These are phyloP conservation scores for Andrena trimmerana DNA, from an alignment of 2,888 invertebrate species.

Conservation along the genomic window DNA sequence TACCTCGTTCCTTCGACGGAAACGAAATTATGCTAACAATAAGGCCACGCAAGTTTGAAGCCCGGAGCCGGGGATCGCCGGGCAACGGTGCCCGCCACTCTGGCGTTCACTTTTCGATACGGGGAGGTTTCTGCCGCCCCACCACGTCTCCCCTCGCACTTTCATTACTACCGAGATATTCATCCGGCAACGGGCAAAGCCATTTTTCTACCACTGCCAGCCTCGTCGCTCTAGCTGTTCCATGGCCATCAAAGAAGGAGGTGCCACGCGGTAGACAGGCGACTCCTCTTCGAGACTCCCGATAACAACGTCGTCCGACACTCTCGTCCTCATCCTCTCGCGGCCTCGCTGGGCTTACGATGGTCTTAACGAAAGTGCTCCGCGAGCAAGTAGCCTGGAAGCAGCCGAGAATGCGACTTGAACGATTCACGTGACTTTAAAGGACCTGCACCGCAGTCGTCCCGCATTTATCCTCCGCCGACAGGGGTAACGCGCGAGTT, in stretches of 20 bases:
- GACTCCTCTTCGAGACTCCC: background rate
- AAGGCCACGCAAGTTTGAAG: background rate
- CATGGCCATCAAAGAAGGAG: conserved; percentile 67
- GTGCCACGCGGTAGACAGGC: conserved; percentile 35
- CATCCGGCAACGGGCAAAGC: conserved; percentile 70
- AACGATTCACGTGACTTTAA: conserved; percentile 42
- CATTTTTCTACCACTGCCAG: conserved; percentile 78
- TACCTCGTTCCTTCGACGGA: background rate
- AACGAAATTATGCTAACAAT: conserved; percentile 30
- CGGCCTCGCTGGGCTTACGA: conserved; percentile 36
- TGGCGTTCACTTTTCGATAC: conserved; percentile 72
- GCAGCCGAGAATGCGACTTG: conserved; percentile 12
- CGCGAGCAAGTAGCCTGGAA: conserved; percentile 13
- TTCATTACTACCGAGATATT: conserved; percentile 64
- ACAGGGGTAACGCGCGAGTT: background rate
- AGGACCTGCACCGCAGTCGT: background rate
- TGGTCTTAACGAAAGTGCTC: conserved; percentile 6
- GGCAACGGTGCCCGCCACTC: conserved; percentile 17
- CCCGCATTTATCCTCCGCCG: too few species aligned
- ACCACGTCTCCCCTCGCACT: conserved; percentile 60
- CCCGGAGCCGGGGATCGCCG: background rate
- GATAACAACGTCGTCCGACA: background rate
- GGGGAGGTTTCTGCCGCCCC: conserved; percentile 70
- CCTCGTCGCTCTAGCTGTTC: conserved; percentile 76
- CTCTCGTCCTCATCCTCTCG: background rate